These are phyloP conservation scores for Tupiocoris notatus DNA, from an alignment of 2,888 invertebrate species.

Conservation along the genomic window DNA sequence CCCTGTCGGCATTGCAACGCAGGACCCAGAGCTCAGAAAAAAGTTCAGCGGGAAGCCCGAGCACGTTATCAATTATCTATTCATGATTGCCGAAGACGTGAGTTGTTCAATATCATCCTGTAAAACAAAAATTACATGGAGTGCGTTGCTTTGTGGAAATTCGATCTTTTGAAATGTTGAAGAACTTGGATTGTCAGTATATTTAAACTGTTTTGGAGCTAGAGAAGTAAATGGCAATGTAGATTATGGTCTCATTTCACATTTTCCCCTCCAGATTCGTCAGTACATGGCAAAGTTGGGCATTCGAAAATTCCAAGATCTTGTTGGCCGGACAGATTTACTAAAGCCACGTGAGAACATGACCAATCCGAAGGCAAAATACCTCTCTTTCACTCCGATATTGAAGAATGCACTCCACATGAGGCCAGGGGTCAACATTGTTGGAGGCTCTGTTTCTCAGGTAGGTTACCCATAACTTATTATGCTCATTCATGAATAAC, in stretches of 20 bases:
- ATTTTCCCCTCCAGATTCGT: slow-evolving; percentile 64
- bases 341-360: slow-evolving; percentile 71
- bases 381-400: slow-evolving; percentile 80
- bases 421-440: slow-evolving; percentile 85
- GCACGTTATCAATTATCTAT: slow-evolving; percentile 95
- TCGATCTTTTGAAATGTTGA: too few relatives aligned
- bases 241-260: neutral
- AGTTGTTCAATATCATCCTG: slow-evolving; percentile 43
- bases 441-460: slow-evolving; percentile 82
- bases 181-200: too few relatives aligned
- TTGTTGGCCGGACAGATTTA: slow-evolving; percentile 89
- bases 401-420: slow-evolving; percentile 86
- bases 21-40: slow-evolving; percentile 90
- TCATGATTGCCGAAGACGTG: slow-evolving; percentile 97
- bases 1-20: slow-evolving; percentile 98
- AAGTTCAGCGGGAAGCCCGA: slow-evolving; percentile 98
- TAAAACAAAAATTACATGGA: too few relatives aligned
- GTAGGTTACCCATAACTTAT: too few relatives aligned
- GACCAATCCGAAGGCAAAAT: slow-evolving; percentile 74
- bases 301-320: slow-evolving; percentile 80
- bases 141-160: too few relatives aligned
- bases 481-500: too few relatives aligned
- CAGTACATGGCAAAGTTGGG: slow-evolving; percentile 89
- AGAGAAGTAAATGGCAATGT: too few relatives aligned
- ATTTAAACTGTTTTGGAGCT: too few relatives aligned